These are phyloP conservation scores for Clarias magur DNA, from an alignment of 2,113 vertebrate genomes.

Conservation along the genomic window DNA sequence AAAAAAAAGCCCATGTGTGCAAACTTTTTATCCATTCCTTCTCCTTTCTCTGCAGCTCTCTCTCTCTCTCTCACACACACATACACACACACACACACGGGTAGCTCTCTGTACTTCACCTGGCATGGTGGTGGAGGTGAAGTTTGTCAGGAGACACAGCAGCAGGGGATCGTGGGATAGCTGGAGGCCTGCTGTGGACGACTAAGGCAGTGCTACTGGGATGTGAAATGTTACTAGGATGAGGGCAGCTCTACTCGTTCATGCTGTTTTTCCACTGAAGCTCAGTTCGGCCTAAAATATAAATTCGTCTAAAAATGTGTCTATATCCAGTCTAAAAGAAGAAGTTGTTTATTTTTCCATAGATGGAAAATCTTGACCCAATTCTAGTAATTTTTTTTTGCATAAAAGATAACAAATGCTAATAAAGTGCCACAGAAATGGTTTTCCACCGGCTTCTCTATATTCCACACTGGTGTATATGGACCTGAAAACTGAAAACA, in stretches of 20 bases:
- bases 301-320: neutral
- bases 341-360: neutral
- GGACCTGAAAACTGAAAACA: neutral
- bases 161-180: conserved; percentile 58
- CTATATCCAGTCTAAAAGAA: neutral
- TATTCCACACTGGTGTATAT: neutral
- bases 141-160: conserved; percentile 54
- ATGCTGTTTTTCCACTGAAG: neutral
- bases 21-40: conserved; percentile 65
- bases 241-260: conserved; percentile 6
- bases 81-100: no score
- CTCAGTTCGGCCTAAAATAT: conserved; percentile 7
- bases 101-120: conserved; percentile 59
- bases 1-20: conserved; percentile 77
- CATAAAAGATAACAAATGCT: neutral
- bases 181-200: conserved; percentile 55
- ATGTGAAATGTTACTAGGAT: conserved; percentile 10
- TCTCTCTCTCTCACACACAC: neutral
- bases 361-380: neutral
- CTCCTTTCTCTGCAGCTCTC: neutral
- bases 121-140: conserved; percentile 46
- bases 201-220: neutral
- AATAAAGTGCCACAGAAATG: neutral
- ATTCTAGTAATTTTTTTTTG: neutral
- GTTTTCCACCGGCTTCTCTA: neutral